These are phyloP conservation scores for Piscicola geometra DNA, from an alignment of 2,888 invertebrate genomes.

Conservation along the genomic window DNA sequence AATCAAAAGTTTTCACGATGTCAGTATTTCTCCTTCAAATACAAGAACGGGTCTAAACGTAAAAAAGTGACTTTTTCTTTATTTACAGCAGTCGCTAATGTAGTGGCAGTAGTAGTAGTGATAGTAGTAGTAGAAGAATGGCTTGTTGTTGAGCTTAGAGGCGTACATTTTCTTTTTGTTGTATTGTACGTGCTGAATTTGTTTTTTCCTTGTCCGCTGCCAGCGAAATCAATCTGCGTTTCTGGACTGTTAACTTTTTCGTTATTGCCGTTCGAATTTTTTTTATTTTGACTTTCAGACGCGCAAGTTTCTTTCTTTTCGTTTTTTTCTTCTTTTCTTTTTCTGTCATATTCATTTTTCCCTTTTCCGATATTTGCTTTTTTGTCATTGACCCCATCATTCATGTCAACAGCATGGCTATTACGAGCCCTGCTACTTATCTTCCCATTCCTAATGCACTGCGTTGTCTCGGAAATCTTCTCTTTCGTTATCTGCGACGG, in stretches of 20 bases:
- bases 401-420: neutral
- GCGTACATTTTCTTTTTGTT: neutral
- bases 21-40: slow-evolving; percentile 12
- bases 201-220: neutral
- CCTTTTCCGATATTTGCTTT: neutral
- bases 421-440: neutral
- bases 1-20: too few species aligned
- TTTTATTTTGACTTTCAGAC: neutral
- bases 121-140: neutral
- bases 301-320: neutral
- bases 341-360: neutral
- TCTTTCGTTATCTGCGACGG: too few species aligned
- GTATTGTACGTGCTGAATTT: neutral
- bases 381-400: neutral
- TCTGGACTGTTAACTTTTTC: neutral
- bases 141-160: neutral
- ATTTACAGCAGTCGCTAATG: neutral
- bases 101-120: neutral
- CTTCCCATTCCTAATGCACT: neutral
- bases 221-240: neutral
- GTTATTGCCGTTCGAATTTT: neutral
- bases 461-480: too few species aligned
- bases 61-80: neutral
- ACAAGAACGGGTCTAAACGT: slow-evolving; percentile 1
- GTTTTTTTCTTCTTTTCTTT: neutral